A percentile compares a stretch with the other conserved stretches of the same genome.
Evolutionary conservation across 2,888 invertebrate genomes (phyloP).

Genomic region (Imbricaverruca yamaguchii): DNA sequence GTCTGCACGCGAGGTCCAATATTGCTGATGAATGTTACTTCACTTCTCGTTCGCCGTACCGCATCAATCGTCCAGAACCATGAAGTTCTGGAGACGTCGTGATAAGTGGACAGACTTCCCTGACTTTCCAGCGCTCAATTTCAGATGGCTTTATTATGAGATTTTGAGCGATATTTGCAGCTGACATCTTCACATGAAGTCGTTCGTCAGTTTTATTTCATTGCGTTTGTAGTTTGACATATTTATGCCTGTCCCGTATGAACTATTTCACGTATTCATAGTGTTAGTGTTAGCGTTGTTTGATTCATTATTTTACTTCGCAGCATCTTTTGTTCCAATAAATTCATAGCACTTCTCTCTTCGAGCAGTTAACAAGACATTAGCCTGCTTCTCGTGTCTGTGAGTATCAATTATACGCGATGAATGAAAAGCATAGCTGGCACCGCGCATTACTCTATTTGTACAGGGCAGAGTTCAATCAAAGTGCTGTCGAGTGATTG

Average conservation of each 20-base stretch:
- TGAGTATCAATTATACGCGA: too few relatives aligned
- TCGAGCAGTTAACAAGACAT: too few relatives aligned
- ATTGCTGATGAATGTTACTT: background rate
- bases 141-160: background rate
- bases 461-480: too few relatives aligned
- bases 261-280: background rate
- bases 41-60: background rate
- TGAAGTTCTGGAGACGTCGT: background rate
- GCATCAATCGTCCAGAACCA: background rate
- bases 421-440: too few relatives aligned
- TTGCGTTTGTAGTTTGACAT: background rate
- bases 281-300: too few relatives aligned
- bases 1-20: background rate
- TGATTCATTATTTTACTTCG: too few relatives aligned
- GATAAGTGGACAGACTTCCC: background rate
- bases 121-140: background rate
- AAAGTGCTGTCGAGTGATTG: too few relatives aligned
- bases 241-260: background rate
- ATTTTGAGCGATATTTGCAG: background rate
- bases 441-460: too few relatives aligned
- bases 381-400: too few relatives aligned
- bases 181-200: background rate
- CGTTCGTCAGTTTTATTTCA: background rate
- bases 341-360: too few relatives aligned
- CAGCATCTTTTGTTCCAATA: too few relatives aligned